A percentile compares a stretch with the other conserved stretches of the same genome.
phyloP scores from a whole-genome alignment of 2,888 invertebrate species.

The Tenthredo distinguenda region DNA sequence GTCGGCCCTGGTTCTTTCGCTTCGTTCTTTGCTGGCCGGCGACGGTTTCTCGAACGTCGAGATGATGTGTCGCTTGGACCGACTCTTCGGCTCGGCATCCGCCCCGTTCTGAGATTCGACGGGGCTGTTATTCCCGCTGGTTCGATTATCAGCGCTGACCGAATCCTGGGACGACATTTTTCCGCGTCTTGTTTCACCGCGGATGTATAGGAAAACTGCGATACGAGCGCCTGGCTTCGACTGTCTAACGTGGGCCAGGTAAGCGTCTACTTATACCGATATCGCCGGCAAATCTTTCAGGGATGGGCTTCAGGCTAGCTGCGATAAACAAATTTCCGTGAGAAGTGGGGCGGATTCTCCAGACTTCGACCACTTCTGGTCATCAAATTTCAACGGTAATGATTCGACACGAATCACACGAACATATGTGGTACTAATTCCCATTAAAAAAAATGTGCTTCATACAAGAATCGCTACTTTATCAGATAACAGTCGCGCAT shows the following conservation, averaged over 20 bases:
- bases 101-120: background rate
- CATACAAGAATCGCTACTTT: too few relatives aligned
- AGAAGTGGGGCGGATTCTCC: background rate
- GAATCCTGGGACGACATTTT: conserved; percentile 24
- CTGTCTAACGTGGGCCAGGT: background rate
- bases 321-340: background rate
- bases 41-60: background rate
- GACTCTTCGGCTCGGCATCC: background rate
- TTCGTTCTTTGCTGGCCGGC: background rate
- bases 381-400: background rate
- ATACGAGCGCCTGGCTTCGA: background rate
- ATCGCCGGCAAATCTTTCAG: background rate
- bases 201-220: background rate
- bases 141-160: background rate
- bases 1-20: background rate
- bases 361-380: background rate
- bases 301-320: background rate
- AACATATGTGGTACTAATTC: too few relatives aligned
- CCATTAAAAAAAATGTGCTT: too few relatives aligned
- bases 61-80: conserved; percentile 11
- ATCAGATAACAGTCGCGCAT: too few relatives aligned
- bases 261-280: conserved; percentile 18
- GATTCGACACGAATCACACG: background rate
- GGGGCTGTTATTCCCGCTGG: background rate
- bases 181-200: background rate